Evolutionary conservation across 2,797 vertebrate genomes (phyloP).

Genomic region (Babyrousa celebensis): DNA sequence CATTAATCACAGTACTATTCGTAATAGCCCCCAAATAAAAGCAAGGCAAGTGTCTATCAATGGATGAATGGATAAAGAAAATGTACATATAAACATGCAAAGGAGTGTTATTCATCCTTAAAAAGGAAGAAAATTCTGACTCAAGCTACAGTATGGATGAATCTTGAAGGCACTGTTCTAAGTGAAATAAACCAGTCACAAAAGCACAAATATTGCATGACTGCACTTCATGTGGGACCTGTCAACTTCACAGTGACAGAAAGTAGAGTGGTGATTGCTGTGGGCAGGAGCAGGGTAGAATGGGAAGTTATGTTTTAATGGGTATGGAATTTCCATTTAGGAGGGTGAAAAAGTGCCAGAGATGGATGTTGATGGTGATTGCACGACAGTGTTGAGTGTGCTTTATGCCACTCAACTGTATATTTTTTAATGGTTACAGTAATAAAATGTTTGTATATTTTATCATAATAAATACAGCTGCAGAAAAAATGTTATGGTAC

Average conservation of each 20-base stretch:
- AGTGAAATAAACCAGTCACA: not conserved
- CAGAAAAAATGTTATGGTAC: not conserved
- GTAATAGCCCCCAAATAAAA: not conserved
- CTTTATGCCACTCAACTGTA: not conserved
- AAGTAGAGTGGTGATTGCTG: not conserved
- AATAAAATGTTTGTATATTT: not conserved
- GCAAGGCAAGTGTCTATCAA: not conserved
- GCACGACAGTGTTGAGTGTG: not conserved
- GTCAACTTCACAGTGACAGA: not conserved
- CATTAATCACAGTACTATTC: not conserved
- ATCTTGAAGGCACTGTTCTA: not conserved
- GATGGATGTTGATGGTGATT: not conserved
- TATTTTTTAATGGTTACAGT: not conserved
- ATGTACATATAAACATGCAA: not conserved
- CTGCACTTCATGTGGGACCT: not conserved
- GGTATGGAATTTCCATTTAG: not conserved
- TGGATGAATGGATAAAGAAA: not conserved
- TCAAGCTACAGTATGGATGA: not conserved
- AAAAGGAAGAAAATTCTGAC: constrained; percentile 18
- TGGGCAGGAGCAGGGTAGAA: not conserved
- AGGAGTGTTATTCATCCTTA: not conserved
- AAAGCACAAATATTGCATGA: not conserved
- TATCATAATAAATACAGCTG: not conserved
- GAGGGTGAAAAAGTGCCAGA: not conserved
- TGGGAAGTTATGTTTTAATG: not conserved